Conservation (phyloP, 2,113 vertebrate genomes). For the Lamprologus sp. region DNA sequence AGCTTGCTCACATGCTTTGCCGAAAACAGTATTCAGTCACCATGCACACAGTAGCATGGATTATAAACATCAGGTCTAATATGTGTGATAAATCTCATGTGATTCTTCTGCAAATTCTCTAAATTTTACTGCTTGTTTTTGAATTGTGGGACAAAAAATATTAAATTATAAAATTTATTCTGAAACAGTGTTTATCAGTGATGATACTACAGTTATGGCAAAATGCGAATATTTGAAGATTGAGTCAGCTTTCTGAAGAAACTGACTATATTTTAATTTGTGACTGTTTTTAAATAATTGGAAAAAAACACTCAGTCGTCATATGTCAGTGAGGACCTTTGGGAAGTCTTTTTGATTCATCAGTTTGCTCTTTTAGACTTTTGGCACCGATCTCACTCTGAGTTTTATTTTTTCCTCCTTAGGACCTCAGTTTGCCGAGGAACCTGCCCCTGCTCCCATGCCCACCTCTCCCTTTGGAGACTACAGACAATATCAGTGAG, state of each 20-base stretch:
- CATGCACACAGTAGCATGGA: not conserved
- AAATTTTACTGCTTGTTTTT: not conserved
- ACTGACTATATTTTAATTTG: not conserved
- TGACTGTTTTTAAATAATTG: not conserved
- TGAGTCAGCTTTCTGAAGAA: not conserved
- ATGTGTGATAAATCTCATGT: fast-evolving
- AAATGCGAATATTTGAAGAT: not conserved
- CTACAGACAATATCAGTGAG: conserved; percentile 88
- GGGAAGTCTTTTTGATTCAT: not conserved
- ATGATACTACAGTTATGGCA: not conserved
- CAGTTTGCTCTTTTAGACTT: not conserved
- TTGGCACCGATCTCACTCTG: not conserved
- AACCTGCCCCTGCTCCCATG: conserved; percentile 74
- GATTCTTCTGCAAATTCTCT: not conserved
- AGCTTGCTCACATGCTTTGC: not conserved
- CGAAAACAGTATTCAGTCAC: not conserved
- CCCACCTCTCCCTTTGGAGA: conserved; percentile 78
- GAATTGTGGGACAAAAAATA: not conserved
- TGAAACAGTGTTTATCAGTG: not conserved
- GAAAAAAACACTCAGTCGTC: fast-evolving
- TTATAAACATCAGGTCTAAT: not conserved
- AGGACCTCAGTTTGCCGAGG: conserved; percentile 86
- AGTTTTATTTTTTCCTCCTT: not conserved
- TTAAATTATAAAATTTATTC: not conserved
- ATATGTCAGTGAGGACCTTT: not conserved